phyloP scores from a whole-genome alignment of 2,113 vertebrate genomes.

The Gracilinanus agilis region DNA sequence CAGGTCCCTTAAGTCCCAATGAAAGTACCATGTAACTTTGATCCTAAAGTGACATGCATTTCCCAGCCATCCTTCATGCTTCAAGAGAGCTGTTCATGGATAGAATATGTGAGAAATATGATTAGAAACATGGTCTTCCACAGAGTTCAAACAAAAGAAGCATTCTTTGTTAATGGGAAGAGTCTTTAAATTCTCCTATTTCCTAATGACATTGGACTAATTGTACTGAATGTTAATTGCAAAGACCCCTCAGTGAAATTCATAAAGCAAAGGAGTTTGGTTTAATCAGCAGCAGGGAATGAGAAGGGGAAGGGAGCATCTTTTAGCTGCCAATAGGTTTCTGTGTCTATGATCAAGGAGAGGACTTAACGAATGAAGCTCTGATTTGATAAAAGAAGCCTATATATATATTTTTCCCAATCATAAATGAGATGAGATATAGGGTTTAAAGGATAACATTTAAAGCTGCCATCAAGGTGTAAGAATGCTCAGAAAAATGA shows the following conservation, averaged over 20 bases:
- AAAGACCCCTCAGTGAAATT: background rate
- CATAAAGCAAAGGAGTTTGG: background rate
- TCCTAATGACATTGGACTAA: background rate
- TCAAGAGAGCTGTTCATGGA: background rate
- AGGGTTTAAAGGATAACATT: background rate
- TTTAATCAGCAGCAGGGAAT: background rate
- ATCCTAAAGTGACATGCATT: conserved; percentile 3
- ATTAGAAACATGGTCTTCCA: background rate
- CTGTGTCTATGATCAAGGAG: background rate
- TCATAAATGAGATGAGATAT: background rate
- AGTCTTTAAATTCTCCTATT: background rate
- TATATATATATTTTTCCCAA: background rate
- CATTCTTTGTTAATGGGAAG: background rate
- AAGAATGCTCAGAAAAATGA: background rate
- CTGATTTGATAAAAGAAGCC: background rate
- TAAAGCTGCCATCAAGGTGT: background rate
- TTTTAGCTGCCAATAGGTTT: background rate
- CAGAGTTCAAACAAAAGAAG: background rate
- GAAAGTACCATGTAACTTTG: conserved; percentile 12
- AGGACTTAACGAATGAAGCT: background rate
- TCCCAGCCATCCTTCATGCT: background rate
- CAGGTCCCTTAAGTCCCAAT: conserved; percentile 19
- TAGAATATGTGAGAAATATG: background rate
- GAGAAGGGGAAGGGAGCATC: background rate
- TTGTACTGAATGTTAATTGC: background rate